Percentiles rank a stretch among this genome's conserved stretches.
phyloP scores from a whole-genome alignment of 2,888 invertebrate species.

The Drosophila bunnanda region DNA sequence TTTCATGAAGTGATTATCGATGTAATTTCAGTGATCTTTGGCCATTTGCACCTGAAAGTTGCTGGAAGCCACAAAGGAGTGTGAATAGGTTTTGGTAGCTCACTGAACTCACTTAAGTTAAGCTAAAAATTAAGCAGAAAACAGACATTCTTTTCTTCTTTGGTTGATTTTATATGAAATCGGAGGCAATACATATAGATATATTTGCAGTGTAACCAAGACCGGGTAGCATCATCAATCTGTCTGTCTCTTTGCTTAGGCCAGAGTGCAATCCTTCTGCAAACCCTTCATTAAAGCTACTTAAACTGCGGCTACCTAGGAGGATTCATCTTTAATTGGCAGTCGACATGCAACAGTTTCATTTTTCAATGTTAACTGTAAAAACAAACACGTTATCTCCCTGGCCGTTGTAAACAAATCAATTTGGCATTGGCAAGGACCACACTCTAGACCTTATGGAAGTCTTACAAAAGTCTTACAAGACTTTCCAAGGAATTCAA shows the following conservation, averaged over 20 bases:
- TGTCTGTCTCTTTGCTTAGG: constrained; percentile 41
- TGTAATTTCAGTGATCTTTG: constrained; percentile 9
- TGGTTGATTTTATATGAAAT: no score
- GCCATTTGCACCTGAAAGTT: constrained; percentile 9
- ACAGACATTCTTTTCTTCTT: no score
- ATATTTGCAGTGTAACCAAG: constrained; percentile 13
- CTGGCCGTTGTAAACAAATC: constrained; percentile 72
- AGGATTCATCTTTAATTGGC: constrained; percentile 66
- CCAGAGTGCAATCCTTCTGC: constrained; percentile 19
- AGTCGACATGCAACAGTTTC: constrained; percentile 79
- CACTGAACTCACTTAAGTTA: not conserved
- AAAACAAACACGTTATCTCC: constrained; percentile 75
- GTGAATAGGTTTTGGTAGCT: constrained; percentile 1
- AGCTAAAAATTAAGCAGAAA: not conserved
- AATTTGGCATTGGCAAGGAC: constrained; percentile 62
- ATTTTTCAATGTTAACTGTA: constrained; percentile 81
- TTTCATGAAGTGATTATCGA: constrained; percentile 12
- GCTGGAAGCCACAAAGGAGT: constrained; percentile 3
- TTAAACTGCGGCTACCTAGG: constrained; percentile 61
- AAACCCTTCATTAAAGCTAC: constrained; percentile 74
- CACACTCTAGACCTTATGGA: constrained; percentile 47
- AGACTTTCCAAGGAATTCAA: constrained; percentile 72
- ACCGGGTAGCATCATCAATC: constrained; percentile 32
- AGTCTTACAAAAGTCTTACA: constrained; percentile 25
- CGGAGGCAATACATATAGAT: no score